phyloP scores from a whole-genome alignment of 2,797 vertebrate genomes.

The Cynopterus sphinx region DNA sequence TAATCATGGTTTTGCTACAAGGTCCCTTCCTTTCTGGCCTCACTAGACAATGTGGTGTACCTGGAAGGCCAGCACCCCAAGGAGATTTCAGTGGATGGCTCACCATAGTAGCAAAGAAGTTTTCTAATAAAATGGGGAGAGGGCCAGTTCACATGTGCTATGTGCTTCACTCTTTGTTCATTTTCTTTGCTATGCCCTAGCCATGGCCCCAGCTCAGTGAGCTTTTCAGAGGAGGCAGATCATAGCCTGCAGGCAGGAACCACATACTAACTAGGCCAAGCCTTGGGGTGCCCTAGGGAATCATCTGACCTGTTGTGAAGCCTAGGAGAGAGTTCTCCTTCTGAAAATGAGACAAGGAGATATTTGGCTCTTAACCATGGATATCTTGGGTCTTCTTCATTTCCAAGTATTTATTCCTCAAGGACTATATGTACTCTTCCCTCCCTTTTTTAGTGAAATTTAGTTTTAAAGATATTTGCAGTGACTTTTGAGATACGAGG shows the following conservation, averaged over 20 bases:
- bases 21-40: not conserved
- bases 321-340: not conserved
- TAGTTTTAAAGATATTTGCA: conserved; percentile 20
- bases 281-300: not conserved
- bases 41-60: not conserved
- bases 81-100: not conserved
- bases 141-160: not conserved
- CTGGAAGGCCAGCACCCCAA: not conserved
- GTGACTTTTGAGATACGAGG: not conserved
- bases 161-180: no score
- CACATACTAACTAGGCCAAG: not conserved
- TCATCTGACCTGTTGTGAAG: not conserved
- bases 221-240: not conserved
- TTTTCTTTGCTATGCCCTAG: not conserved
- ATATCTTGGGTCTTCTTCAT: not conserved
- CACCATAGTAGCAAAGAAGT: not conserved
- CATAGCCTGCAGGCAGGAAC: not conserved
- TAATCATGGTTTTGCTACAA: not conserved
- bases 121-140: not conserved
- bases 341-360: not conserved
- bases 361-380: not conserved
- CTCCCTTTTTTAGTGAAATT: not conserved
- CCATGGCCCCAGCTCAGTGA: not conserved
- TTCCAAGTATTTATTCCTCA: not conserved
- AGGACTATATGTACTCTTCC: not conserved